Percentiles rank a stretch among this genome's conserved stretches.
Conservation (phyloP, 2,113 vertebrate genomes). For the Podocnemis expansa region DNA sequence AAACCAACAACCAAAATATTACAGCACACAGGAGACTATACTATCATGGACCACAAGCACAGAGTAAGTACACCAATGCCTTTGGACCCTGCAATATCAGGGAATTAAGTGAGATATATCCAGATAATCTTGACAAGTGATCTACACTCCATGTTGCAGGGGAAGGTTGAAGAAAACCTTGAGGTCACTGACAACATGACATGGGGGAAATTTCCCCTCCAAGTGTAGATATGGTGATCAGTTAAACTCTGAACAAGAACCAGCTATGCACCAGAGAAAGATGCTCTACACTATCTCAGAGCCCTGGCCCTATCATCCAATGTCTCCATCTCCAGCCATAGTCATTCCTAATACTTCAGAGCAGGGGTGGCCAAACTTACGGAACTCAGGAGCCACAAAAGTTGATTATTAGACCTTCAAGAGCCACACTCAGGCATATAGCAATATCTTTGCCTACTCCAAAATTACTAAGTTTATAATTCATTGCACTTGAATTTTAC, state of each 20-base stretch:
- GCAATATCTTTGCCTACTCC: too few species aligned
- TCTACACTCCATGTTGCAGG: not conserved
- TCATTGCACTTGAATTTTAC: too few species aligned
- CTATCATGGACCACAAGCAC: not conserved
- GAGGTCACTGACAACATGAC: not conserved
- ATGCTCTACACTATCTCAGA: not conserved
- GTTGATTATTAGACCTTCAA: too few species aligned
- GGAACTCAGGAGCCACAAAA: too few species aligned
- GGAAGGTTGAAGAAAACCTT: too few species aligned
- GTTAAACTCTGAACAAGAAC: not conserved
- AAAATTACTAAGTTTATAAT: too few species aligned
- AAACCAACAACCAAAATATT: not conserved
- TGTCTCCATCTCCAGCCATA: not conserved
- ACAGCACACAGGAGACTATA: not conserved
- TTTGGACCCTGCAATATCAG: not conserved
- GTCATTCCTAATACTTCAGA: not conserved
- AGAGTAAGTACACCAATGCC: not conserved
- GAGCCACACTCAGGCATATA: too few species aligned
- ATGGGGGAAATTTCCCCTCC: not conserved
- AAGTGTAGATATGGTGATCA: not conserved
- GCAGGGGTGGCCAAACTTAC: too few species aligned
- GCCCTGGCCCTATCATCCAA: not conserved
- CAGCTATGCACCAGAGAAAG: not conserved
- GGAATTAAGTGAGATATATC: not conserved
- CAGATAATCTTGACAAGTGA: not conserved